Percentiles rank a stretch among this genome's conserved stretches.
phyloP scores from a whole-genome alignment of 2,113 vertebrate species.

The Promerops cafer region DNA sequence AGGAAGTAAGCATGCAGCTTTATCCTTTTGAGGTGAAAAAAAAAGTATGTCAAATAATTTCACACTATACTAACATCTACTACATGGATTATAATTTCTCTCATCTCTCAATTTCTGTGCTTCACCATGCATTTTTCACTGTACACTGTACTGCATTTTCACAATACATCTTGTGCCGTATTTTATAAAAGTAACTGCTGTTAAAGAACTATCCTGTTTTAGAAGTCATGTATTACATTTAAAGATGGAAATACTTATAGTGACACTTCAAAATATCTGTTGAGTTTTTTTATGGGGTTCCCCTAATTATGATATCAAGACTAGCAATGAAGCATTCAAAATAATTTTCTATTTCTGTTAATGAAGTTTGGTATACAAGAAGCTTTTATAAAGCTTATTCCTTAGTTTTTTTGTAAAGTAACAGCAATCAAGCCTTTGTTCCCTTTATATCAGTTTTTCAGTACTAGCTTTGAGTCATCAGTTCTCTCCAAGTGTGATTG shows the following conservation, averaged over 20 bases:
- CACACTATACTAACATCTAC: neutral
- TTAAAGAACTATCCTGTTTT: neutral
- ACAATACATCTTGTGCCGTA: neutral
- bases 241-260: neutral
- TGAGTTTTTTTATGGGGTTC: neutral
- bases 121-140: neutral
- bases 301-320: neutral
- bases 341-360: neutral
- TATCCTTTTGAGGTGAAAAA: neutral
- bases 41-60: neutral
- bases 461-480: neutral
- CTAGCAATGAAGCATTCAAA: neutral
- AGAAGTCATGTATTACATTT: neutral
- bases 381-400: neutral
- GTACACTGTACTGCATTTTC: too few species aligned
- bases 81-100: neutral
- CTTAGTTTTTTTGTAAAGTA: neutral
- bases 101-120: neutral
- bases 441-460: neutral
- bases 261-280: neutral
- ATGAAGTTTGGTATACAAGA: neutral
- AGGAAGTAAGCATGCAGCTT: neutral
- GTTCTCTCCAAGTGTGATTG: neutral
- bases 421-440: neutral
- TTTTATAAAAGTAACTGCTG: neutral